These are phyloP conservation scores for Phyllostomus hastatus DNA, from an alignment of 2,113 vertebrate species.

Conservation along the genomic window DNA sequence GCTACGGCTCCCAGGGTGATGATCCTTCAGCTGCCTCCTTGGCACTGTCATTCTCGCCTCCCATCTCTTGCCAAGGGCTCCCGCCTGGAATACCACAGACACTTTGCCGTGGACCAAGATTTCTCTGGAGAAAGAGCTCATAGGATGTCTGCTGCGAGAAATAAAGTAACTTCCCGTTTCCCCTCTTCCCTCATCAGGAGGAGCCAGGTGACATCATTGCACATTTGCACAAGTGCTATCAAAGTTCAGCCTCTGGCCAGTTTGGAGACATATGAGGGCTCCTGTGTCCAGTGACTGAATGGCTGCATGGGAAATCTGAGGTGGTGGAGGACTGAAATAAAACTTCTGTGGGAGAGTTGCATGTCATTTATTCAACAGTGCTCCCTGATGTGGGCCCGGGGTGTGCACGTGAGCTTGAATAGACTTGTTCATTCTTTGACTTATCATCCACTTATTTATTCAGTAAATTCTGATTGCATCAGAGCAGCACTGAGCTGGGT, in stretches of 20 bases:
- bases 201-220: constrained; percentile 1
- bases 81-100: constrained; percentile 28
- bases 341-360: neutral
- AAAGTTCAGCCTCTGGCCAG: neutral
- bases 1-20: constrained; percentile 56
- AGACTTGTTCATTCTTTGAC: neutral
- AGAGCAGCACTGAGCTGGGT: neutral
- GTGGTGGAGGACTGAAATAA: neutral
- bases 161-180: neutral
- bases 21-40: constrained; percentile 68
- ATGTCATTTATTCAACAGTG: neutral
- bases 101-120: constrained; percentile 15
- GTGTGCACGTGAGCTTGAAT: neutral
- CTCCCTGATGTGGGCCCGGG: neutral
- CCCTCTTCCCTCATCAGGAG: neutral
- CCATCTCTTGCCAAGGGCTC: constrained; percentile 54
- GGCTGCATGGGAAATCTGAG: neutral
- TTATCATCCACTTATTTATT: neutral
- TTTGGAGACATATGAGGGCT: neutral
- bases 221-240: neutral
- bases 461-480: neutral
- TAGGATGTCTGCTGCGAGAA: constrained; percentile 25
- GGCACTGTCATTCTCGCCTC: constrained; percentile 48
- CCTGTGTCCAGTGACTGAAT: neutral
- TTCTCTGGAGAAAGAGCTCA: constrained; percentile 29